Evolutionary conservation across 2,797 vertebrate species (phyloP), one percentile per base, ranked within the genome.

Genomic region (Trachops cirrhosus): DNA sequence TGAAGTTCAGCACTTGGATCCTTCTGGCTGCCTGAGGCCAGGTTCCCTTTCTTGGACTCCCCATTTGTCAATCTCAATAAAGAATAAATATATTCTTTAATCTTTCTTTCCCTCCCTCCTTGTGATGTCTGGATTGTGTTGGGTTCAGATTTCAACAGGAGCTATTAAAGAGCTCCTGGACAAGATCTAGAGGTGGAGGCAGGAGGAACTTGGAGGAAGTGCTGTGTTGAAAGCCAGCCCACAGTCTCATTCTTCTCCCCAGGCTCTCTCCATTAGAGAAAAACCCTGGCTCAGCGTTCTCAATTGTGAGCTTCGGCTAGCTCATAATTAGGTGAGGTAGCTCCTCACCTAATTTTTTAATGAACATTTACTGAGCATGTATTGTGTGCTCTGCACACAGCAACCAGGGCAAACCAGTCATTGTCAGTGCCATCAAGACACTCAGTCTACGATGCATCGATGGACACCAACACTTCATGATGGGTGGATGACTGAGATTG

Each of bases 111-210:
- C 68, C 7, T 22, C 70, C 9, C 5, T 77, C 54, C 26, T 78
- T 70, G 39, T 94, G 71, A 44, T 80, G 71, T 96, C 95, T 93
- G 86, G 94, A 90, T 94, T 26, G 6, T 95, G 91, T 92, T 89
- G 75, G 15, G 24, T 95, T 95, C 75, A 89, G 70, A 95, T 92
- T 94, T 91, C 93, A 86, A 34, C 75, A 92, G 93, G 50, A 96
- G 92, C 74, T 77, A 3, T 88, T 8, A 15, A 87, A 80, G 80
- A 90, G 64, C 83, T 95, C 52, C 93, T 96, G 93, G 82, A 75
- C 24, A 44, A 75, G 44, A 83, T 83, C 59, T 57, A 34, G 54
- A 87, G 16, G 46, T 37, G 44, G 46, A 44, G 74, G 50, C n/a
- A 32, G 80, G 70, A 82, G 94, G 71, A 74, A 48, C 67, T 39